Evolutionary conservation across 2,113 vertebrate genomes (phyloP), one percentile per base, ranked within the genome.

Genomic region (Plecotus auritus): DNA sequence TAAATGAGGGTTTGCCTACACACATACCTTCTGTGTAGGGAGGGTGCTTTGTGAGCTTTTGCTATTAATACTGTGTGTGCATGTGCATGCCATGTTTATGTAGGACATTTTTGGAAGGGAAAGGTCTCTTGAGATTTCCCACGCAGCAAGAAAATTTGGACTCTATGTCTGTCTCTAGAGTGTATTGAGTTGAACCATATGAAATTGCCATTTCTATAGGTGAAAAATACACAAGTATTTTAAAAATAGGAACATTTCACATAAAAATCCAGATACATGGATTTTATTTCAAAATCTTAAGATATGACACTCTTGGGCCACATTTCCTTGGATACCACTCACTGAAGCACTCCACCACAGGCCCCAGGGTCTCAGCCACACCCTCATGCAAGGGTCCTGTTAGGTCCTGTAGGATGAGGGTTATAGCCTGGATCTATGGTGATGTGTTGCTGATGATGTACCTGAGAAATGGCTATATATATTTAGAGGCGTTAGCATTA

Each of bases 291-390:
- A 76, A 77, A 45, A 8, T 28, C 49, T 67, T 35, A 72, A 59
- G 32, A n/a, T 70, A 37, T 76, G 72, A 23, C 11, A 12, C 49
- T 8, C 0, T 6, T 6, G 37, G 30, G 54, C 23, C 40, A 18
- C 6, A 0, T 17, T 86, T 22, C 1, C 54, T 51, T 2, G 80
- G 40, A 32, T 5, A 14, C 1, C 17, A 7, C n/a, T 18, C 6
- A 12, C 2, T 16, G 23, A 11, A n/a, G 14, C 26, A 3, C 4
- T 4, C 7, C 1, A 7, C 59, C 13, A 30, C 22, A 2, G 5
- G 3, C 9, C 35, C 49, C 5, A 7, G n/a, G 11, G 9, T 78
- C 88, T 83, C 18, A 0, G 4, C 22, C 22, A 56, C n/a, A 2
- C 13, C 35, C 30, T 32, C 7, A 13, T 8, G n/a, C 13, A 1